Evolutionary conservation across 1,140 invertebrate genomes (phyloP).

Genomic region (Leptopilina clavipes): DNA sequence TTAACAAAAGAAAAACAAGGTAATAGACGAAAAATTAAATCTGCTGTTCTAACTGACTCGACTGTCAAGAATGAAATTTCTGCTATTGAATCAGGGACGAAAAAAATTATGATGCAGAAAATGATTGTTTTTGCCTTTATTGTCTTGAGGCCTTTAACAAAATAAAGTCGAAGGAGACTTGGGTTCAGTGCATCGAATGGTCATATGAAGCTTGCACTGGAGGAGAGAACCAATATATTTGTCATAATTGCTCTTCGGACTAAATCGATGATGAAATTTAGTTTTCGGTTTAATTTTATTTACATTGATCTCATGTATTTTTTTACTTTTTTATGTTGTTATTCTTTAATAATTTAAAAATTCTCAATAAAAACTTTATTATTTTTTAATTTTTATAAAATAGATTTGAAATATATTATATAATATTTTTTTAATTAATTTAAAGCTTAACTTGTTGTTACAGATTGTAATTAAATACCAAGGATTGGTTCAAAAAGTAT

Average conservation of each 20-base stretch:
- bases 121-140: slow-evolving; percentile 38
- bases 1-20: slow-evolving; percentile 28
- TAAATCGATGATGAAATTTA: too few species aligned
- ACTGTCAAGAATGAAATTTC: slow-evolving; percentile 20
- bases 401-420: too few species aligned
- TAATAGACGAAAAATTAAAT: slow-evolving; percentile 31
- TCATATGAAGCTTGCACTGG: slow-evolving; percentile 45
- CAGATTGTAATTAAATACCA: neutral
- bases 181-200: slow-evolving; percentile 46
- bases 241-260: too few species aligned
- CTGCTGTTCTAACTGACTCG: slow-evolving; percentile 28
- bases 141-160: slow-evolving; percentile 42
- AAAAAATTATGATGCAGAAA: slow-evolving; percentile 32
- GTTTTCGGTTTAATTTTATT: too few species aligned
- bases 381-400: too few species aligned
- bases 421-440: neutral
- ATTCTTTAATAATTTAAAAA: too few species aligned
- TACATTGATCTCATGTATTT: too few species aligned
- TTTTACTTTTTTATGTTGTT: too few species aligned
- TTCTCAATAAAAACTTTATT: too few species aligned
- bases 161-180: slow-evolving; percentile 42
- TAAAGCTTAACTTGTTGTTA: slow-evolving; percentile 2
- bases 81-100: slow-evolving; percentile 26
- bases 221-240: neutral
- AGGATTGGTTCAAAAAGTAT: neutral